These are phyloP conservation scores for Margarornis squamiger DNA, from an alignment of 2,797 vertebrate genomes.

Conservation along the genomic window DNA sequence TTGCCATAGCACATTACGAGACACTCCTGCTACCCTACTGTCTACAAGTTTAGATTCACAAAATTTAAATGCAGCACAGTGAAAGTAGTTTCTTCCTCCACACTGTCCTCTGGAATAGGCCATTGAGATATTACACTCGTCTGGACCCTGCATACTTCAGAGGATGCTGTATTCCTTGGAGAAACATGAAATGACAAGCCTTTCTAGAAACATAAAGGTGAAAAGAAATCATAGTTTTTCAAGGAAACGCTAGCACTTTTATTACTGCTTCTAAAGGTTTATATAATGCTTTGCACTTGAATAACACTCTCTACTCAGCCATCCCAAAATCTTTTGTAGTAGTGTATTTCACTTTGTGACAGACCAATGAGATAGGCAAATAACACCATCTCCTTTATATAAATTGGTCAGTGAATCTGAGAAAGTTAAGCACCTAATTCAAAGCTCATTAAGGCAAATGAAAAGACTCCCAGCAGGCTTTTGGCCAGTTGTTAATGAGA, in stretches of 20 bases:
- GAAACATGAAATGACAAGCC: neutral
- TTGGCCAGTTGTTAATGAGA: constrained; percentile 53
- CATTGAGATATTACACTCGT: neutral
- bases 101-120: neutral
- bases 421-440: constrained; percentile 61
- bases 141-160: neutral
- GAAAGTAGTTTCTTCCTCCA: neutral
- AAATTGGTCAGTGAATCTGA: constrained; percentile 47
- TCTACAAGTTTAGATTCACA: neutral
- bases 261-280: constrained; percentile 42
- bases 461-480: constrained; percentile 59
- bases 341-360: constrained; percentile 38
- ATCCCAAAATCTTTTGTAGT: constrained; percentile 22
- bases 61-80: neutral
- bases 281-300: constrained; percentile 21
- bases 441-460: constrained; percentile 55
- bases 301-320: neutral
- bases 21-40: neutral
- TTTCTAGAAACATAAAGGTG: neutral
- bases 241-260: constrained; percentile 25
- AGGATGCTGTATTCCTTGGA: neutral
- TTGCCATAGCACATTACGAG: neutral
- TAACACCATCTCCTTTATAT: constrained; percentile 35
- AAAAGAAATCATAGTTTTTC: constrained; percentile 32
- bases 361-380: constrained; percentile 2